Evolutionary conservation across 2,888 invertebrate genomes (phyloP).

Genomic region (Chloroclystis v-ata): DNA sequence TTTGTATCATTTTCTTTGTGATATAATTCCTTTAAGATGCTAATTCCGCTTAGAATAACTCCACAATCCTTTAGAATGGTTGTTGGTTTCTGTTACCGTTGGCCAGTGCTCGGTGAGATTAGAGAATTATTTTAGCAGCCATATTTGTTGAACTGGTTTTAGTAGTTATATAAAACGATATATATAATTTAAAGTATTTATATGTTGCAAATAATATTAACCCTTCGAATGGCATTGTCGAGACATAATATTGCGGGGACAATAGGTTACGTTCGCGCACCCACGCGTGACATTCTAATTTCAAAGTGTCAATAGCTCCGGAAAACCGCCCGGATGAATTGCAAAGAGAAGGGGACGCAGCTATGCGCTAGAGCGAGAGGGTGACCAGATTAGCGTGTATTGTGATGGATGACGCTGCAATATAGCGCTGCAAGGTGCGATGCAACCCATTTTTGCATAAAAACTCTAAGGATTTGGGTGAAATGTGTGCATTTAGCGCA

Average conservation of each 20-base stretch:
- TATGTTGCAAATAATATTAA: conserved; percentile 26
- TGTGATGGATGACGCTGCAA: conserved; percentile 58
- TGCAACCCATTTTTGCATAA: conserved; percentile 70
- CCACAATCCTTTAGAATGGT: conserved; percentile 16
- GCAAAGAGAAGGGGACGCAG: conserved; percentile 51
- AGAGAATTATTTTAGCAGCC: conserved; percentile 14
- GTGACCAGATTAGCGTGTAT: conserved; percentile 56
- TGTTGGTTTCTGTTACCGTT: conserved; percentile 17
- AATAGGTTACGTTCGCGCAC: conserved; percentile 65
- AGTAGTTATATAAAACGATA: conserved; percentile 1
- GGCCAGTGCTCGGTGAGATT: conserved; percentile 13
- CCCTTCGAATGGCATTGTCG: conserved; percentile 48
- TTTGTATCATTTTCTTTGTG: conserved; percentile 44
- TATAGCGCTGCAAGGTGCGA: conserved; percentile 66
- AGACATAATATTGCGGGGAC: conserved; percentile 45
- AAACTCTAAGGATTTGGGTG: conserved; percentile 48
- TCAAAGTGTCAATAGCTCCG: conserved; percentile 66
- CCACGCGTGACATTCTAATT: conserved; percentile 72
- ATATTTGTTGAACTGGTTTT: conserved; percentile 17
- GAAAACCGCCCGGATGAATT: conserved; percentile 54
- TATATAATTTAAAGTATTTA: not conserved
- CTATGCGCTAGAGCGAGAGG: conserved; percentile 41
- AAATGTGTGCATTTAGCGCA: conserved; percentile 61
- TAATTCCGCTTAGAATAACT: conserved; percentile 51
- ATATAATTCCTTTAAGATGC: conserved; percentile 53